Percentiles rank a stretch among this genome's conserved stretches.
phyloP scores from a whole-genome alignment of 2,797 vertebrate species.

The Cuniculus paca region DNA sequence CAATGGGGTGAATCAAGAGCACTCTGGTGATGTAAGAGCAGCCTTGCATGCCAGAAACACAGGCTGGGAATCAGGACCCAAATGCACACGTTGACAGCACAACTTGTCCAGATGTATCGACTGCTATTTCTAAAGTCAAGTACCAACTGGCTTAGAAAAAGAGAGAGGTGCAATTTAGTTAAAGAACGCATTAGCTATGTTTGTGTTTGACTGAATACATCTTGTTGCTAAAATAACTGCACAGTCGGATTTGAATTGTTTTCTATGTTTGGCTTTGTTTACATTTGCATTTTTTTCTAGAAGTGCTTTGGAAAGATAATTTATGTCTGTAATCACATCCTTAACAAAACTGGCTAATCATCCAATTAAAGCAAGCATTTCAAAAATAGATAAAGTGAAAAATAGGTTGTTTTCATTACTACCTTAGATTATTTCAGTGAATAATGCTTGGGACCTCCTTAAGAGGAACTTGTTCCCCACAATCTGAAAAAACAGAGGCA shows the following conservation, averaged over 20 bases:
- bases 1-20: background rate
- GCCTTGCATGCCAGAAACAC: background rate
- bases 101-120: background rate
- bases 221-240: conserved; percentile 55
- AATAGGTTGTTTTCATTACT: conserved; percentile 61
- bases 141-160: background rate
- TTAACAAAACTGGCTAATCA: conserved; percentile 67
- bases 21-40: background rate
- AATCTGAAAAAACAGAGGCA: background rate
- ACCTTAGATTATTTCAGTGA: background rate
- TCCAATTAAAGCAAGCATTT: conserved; percentile 70
- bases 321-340: conserved; percentile 63
- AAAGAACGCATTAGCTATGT: background rate
- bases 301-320: conserved; percentile 71
- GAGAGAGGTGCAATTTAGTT: background rate
- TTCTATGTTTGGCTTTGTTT: conserved; percentile 72
- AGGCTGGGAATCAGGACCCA: background rate
- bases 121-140: background rate
- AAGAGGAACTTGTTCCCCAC: background rate
- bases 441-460: background rate
- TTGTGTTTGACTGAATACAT: background rate
- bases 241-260: conserved; percentile 20
- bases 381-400: conserved; percentile 69
- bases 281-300: conserved; percentile 45
- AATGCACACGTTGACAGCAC: background rate